phyloP scores from a whole-genome alignment of 2,113 vertebrate species.

The Plestiodon gilberti region DNA sequence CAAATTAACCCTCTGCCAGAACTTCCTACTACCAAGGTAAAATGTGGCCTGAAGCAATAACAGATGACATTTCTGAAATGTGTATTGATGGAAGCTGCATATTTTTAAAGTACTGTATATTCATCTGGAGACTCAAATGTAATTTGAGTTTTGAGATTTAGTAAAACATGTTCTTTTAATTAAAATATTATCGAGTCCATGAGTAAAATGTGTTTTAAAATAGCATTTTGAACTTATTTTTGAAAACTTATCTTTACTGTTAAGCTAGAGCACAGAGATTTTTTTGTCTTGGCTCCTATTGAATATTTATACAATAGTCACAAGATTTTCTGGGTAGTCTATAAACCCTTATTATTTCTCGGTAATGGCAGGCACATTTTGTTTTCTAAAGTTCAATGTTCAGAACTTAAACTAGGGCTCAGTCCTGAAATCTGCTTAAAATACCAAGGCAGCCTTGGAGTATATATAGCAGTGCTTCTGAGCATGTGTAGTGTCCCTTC shows the following conservation, averaged over 20 bases:
- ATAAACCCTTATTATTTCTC: not conserved
- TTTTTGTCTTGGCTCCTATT: not conserved
- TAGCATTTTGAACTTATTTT: not conserved
- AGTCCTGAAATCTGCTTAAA: not conserved
- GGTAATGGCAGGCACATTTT: not conserved
- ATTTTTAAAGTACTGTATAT: not conserved
- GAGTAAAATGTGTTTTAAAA: not conserved
- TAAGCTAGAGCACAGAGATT: not conserved
- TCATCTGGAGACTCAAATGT: not conserved
- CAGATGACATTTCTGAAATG: not conserved
- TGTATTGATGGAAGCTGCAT: constrained; percentile 3
- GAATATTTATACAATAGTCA: not conserved
- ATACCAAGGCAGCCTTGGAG: not conserved
- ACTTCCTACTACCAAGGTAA: not conserved
- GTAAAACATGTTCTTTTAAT: not conserved
- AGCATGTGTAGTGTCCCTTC: not conserved
- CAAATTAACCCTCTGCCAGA: not conserved
- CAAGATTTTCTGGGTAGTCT: not conserved
- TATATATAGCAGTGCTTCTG: not conserved
- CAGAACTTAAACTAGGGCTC: not conserved
- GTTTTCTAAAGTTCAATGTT: not conserved
- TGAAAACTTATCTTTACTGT: not conserved
- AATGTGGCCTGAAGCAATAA: not conserved
- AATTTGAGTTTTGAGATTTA: not conserved
- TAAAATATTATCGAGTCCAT: not conserved